A percentile compares a stretch with the other conserved stretches of the same genome.
These are phyloP conservation scores for Arge pagana DNA, from an alignment of 2,888 invertebrate genomes.

Conservation along the genomic window DNA sequence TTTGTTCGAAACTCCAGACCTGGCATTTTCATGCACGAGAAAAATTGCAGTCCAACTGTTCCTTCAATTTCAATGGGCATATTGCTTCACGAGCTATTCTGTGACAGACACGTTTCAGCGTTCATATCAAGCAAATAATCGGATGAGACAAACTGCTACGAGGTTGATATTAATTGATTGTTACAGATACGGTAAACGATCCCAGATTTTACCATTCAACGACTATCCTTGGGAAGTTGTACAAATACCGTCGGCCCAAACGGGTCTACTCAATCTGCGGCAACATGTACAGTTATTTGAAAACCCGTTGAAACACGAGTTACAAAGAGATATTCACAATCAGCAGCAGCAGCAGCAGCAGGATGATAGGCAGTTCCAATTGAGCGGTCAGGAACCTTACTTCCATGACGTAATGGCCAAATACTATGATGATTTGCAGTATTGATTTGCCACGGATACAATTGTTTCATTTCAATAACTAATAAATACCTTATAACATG, in stretches of 20 bases:
- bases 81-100: too few species aligned
- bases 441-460: constrained; percentile 11
- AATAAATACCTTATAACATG: background rate
- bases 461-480: constrained; percentile 9
- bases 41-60: too few species aligned
- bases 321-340: constrained; percentile 2
- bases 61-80: too few species aligned
- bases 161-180: background rate
- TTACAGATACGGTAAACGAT: constrained; percentile 44
- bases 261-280: background rate
- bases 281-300: constrained; percentile 7
- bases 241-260: constrained; percentile 21
- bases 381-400: constrained; percentile 12
- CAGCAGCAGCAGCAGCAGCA: constrained; percentile 1
- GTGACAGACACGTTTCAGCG: too few species aligned
- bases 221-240: constrained; percentile 33
- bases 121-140: constrained; percentile 3
- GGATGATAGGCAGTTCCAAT: constrained; percentile 5
- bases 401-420: constrained; percentile 29
- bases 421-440: constrained; percentile 36
- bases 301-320: constrained; percentile 2
- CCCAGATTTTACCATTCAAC: constrained; percentile 21
- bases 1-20: too few species aligned
- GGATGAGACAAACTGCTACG: background rate
- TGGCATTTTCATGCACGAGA: too few species aligned